These are phyloP conservation scores for Puffinus mauretanicus DNA, from an alignment of 2,113 vertebrate species.

Conservation along the genomic window DNA sequence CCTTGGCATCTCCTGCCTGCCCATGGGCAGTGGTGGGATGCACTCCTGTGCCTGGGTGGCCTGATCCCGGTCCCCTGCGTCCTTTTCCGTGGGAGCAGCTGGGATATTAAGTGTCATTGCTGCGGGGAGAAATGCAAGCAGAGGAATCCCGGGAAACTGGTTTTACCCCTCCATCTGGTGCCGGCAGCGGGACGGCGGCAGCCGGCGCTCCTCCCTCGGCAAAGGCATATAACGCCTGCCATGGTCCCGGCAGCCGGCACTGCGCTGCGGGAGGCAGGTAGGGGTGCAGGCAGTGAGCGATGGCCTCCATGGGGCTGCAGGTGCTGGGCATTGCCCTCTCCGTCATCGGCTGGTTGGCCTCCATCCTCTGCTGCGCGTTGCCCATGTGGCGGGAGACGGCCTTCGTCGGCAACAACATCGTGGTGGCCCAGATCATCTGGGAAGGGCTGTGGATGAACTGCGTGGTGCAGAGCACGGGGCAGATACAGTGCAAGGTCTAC, in stretches of 20 bases:
- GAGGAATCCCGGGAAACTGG: conserved; percentile 80
- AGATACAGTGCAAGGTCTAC: conserved; percentile 89
- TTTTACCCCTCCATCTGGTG: conserved; percentile 60
- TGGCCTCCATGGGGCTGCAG: conserved; percentile 88
- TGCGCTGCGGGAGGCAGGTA: not conserved
- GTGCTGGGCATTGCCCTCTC: conserved; percentile 84
- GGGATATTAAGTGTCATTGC: conserved; percentile 32
- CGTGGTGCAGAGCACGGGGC: conserved; percentile 89
- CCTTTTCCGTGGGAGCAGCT: not conserved
- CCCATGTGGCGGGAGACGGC: conserved; percentile 91
- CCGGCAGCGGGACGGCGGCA: conserved; percentile 18
- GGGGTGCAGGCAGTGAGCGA: not conserved
- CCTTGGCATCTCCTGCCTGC: not conserved
- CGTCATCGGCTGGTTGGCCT: conserved; percentile 84
- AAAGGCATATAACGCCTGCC: conserved; percentile 64
- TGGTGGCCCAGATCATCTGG: conserved; percentile 86
- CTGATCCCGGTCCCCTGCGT: not conserved
- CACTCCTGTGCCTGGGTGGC: not conserved
- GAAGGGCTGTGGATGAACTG: conserved; percentile 97
- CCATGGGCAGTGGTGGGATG: accelerated
- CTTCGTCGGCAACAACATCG: conserved; percentile 87
- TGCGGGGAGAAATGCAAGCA: not conserved
- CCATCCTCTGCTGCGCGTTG: conserved; percentile 80
- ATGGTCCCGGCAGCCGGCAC: not conserved
- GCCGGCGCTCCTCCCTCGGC: conserved; percentile 51